Evolutionary conservation across 2,888 invertebrate genomes (phyloP), one percentile per base, ranked within the genome.

Genomic region (Linnaemya tessellans): DNA sequence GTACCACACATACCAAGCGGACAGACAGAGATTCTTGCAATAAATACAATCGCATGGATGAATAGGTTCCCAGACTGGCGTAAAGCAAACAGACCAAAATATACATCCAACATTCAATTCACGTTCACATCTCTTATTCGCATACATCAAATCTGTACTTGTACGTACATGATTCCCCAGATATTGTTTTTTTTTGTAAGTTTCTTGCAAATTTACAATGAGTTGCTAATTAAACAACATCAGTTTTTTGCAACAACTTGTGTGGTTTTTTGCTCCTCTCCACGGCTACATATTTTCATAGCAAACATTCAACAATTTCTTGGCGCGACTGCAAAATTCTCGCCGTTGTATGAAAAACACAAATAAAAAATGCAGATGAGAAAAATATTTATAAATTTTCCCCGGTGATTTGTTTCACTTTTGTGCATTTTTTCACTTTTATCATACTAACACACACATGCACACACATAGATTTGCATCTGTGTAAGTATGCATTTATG

Each of bases 171-270:
- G 20, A 54, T 75, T n/a, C 41, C 25, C 22, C 71, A 49, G 60
- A 25, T 56, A 60, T 38, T 8, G 3, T 67, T 68, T 49, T 9
- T 43, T 43, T 58, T 58, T 8, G 10, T 25, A 46, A 65, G 20
- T 30, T 62, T 60, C 22, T 84, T 68, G 73, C 64, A 75, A 85
- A 75, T 79, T 85, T 82, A 56, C 85, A 85, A 83, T 85, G 85
- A 85, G 79, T 85, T 82, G 85, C 85, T 85, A 85, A 85, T 85
- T 85, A 80, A 79, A 70, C 70, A 70, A 64, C 22, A 71, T 41
- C 30, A 41, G 22, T 38, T 58, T 70, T 67, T 58, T 65, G 25
- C 65, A 67, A 60, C 77, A 20, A 78, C 82, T 83, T 83, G 82
- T 83, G 82, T 83, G 82, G 77, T 83, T 78, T 82, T 60, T 82